Evolutionary conservation across 2,797 vertebrate genomes (phyloP).

Genomic region (Prionace glauca): DNA sequence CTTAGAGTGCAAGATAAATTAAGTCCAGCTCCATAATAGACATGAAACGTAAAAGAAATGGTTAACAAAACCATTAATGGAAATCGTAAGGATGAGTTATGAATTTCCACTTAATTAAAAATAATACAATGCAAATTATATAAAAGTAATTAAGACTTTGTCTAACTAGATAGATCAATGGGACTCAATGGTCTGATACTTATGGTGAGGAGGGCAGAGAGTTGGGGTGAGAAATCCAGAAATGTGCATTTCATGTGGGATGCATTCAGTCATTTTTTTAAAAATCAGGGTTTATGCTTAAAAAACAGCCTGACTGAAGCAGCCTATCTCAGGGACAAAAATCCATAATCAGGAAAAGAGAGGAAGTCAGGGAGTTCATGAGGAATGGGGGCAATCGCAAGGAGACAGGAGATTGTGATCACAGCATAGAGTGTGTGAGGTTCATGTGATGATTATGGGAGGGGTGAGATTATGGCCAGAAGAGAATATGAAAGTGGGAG

Average conservation of each 20-base stretch:
- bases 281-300: neutral
- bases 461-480: neutral
- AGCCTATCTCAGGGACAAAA: too few relatives aligned
- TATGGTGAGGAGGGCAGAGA: neutral
- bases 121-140: neutral
- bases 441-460: conserved; percentile 45
- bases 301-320: neutral
- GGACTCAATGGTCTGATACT: too few relatives aligned
- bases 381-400: conserved; percentile 34
- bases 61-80: neutral
- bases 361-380: neutral
- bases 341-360: neutral
- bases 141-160: neutral
- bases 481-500: neutral
- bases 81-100: neutral
- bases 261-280: neutral
- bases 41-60: neutral
- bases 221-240: neutral
- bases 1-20: neutral
- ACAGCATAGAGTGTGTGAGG: conserved; percentile 51
- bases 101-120: neutral
- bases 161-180: too few relatives aligned
- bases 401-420: conserved; percentile 3
- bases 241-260: neutral
- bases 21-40: neutral